Evolutionary conservation across 1,140 invertebrate genomes (phyloP).

Genomic region (Atta texana): DNA sequence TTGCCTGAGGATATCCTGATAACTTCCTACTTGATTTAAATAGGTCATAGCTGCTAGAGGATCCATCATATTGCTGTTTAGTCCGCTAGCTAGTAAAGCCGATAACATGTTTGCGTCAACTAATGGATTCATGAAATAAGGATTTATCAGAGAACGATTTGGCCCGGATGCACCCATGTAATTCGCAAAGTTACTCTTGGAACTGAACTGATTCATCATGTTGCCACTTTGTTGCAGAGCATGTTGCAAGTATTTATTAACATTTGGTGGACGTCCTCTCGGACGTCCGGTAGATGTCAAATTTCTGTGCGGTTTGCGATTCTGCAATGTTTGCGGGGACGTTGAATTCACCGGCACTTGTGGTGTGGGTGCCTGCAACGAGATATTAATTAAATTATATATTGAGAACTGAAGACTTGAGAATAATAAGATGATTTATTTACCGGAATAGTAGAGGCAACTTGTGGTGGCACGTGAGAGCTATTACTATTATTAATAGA

Average conservation of each 20-base stretch:
- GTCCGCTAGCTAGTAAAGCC: slow-evolving; percentile 79
- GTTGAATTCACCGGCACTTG: slow-evolving; percentile 67
- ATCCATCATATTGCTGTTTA: slow-evolving; percentile 80
- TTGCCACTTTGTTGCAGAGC: slow-evolving; percentile 73
- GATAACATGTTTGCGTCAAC: slow-evolving; percentile 82
- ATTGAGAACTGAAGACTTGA: neutral
- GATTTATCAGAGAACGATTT: slow-evolving; percentile 80
- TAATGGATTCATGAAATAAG: slow-evolving; percentile 82
- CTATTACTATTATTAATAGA: slow-evolving; percentile 55
- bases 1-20: slow-evolving; percentile 82
- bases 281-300: slow-evolving; percentile 78
- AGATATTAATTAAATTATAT: neutral
- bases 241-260: slow-evolving; percentile 80
- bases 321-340: slow-evolving; percentile 68
- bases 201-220: slow-evolving; percentile 79
- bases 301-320: slow-evolving; percentile 69
- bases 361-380: slow-evolving; percentile 65
- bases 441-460: slow-evolving; percentile 71
- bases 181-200: slow-evolving; percentile 78
- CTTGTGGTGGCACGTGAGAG: slow-evolving; percentile 42
- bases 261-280: slow-evolving; percentile 82
- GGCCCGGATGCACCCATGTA: slow-evolving; percentile 75
- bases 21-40: slow-evolving; percentile 80
- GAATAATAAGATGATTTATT: slow-evolving; percentile 16
- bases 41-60: slow-evolving; percentile 80